A percentile compares a stretch with the other conserved stretches of the same genome.
These are phyloP conservation scores for Neopipo cinnamomea DNA, from an alignment of 2,113 vertebrate species.

Conservation along the genomic window DNA sequence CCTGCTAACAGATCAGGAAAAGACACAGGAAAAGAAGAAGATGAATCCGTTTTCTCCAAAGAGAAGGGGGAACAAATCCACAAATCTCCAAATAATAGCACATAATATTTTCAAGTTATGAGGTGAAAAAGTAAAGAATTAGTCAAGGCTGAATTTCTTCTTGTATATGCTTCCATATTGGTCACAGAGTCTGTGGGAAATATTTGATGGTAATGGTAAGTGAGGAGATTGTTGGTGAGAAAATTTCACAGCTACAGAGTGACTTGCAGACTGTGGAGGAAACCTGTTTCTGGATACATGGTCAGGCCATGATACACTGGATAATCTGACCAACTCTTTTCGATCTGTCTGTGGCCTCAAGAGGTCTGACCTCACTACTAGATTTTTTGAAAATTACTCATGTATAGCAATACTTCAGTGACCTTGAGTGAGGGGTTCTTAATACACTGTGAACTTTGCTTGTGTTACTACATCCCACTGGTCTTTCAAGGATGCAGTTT, in stretches of 20 bases:
- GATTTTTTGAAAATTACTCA: background rate
- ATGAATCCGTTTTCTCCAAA: background rate
- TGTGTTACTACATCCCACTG: background rate
- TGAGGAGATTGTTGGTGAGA: background rate
- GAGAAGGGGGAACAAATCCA: background rate
- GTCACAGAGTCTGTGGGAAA: background rate
- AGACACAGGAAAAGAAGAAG: background rate
- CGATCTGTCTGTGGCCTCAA: rapidly evolving
- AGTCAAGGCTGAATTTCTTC: background rate
- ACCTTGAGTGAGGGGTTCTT: background rate
- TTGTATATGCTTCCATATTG: background rate
- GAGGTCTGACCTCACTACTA: background rate
- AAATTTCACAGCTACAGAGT: background rate
- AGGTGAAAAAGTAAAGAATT: background rate
- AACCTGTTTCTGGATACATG: background rate
- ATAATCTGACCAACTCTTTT: background rate
- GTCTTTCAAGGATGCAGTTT: background rate
- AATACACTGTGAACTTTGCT: background rate
- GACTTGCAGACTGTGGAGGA: background rate
- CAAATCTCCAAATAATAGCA: background rate
- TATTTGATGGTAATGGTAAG: background rate
- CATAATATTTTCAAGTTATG: background rate
- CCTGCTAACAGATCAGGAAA: background rate
- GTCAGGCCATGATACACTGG: background rate
- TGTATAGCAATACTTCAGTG: background rate